Evolutionary conservation across 2,113 vertebrate genomes (phyloP).

Genomic region (Chunga burmeisteri): DNA sequence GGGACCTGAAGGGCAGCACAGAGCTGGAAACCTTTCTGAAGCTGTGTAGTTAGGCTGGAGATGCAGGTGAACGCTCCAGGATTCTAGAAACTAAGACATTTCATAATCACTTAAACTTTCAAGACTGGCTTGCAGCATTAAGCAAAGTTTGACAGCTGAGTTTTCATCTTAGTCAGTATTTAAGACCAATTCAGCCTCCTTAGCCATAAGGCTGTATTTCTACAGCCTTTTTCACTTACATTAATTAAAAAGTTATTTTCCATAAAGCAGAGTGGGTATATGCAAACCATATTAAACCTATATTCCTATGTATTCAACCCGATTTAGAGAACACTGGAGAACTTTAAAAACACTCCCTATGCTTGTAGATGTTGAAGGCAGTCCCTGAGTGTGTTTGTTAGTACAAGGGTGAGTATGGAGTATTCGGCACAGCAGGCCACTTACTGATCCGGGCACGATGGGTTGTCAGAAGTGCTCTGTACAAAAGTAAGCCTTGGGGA

Average conservation of each 20-base stretch:
- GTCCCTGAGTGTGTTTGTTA: too few relatives aligned
- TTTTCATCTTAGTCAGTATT: not conserved
- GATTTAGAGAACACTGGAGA: too few relatives aligned
- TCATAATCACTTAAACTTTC: not conserved
- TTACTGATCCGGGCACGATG: accelerated
- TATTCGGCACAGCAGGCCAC: too few relatives aligned
- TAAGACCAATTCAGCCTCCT: not conserved
- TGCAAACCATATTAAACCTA: not conserved
- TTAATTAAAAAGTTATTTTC: not conserved
- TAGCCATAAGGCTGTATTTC: not conserved
- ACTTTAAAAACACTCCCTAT: not conserved
- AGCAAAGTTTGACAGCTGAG: not conserved
- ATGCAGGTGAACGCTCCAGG: not conserved
- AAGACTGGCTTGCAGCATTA: not conserved
- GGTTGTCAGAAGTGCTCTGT: not conserved
- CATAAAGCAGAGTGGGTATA: not conserved
- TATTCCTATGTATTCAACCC: too few relatives aligned
- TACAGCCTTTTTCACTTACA: not conserved
- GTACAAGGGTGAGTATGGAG: not conserved
- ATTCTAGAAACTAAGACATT: not conserved
- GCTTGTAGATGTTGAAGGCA: not conserved
- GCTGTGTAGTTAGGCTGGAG: not conserved
- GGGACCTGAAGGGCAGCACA: not conserved
- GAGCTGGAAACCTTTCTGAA: not conserved
- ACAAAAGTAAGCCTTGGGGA: not conserved